phyloP scores from a whole-genome alignment of 2,113 vertebrate species.

The Manacus vitellinus region DNA sequence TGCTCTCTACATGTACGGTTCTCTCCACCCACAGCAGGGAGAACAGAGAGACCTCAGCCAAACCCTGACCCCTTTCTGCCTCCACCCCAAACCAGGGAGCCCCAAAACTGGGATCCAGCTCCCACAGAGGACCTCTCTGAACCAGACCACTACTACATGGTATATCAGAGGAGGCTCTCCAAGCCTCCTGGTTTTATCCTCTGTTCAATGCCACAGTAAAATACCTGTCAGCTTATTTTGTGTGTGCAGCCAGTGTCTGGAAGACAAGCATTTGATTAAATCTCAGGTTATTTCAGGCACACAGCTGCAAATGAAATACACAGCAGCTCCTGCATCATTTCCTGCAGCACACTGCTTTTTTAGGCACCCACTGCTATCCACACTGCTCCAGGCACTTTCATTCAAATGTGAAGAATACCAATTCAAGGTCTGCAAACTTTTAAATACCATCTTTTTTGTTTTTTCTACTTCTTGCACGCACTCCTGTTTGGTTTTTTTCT shows the following conservation, averaged over 20 bases:
- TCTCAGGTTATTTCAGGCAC: neutral
- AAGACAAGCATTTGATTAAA: neutral
- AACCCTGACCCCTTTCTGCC: neutral
- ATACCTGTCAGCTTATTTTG: neutral
- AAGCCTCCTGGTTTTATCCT: neutral
- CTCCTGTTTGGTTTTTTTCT: neutral
- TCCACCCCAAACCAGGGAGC: neutral
- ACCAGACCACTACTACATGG: neutral
- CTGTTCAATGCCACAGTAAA: rapidly evolving
- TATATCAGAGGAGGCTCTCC: neutral
- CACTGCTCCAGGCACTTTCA: neutral
- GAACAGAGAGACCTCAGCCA: neutral
- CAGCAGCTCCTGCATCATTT: neutral
- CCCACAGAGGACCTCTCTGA: neutral
- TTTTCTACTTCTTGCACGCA: neutral
- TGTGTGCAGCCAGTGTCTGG: neutral
- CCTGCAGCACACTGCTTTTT: neutral
- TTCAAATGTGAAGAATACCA: neutral
- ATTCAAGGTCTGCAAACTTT: neutral
- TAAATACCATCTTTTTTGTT: neutral
- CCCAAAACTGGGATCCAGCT: neutral
- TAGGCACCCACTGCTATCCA: neutral
- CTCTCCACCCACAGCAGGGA: neutral
- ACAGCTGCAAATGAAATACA: neutral
- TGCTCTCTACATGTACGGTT: neutral